These are phyloP conservation scores for Sphenodon punctatus DNA, from an alignment of 2,797 vertebrate genomes.

Conservation along the genomic window DNA sequence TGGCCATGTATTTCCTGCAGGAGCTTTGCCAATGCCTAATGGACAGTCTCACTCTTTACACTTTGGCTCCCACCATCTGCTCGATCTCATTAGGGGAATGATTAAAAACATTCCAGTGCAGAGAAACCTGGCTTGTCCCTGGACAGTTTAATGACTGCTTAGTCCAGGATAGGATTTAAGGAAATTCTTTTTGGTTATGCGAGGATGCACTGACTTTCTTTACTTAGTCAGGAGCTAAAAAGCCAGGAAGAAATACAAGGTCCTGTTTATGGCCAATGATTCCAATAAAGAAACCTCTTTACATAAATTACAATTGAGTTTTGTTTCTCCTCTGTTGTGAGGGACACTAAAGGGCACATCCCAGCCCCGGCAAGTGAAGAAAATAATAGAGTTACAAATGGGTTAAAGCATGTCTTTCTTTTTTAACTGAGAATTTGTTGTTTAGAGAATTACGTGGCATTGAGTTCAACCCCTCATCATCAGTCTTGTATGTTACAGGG, in stretches of 20 bases:
- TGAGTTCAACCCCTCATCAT: background rate
- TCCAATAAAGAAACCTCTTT: background rate
- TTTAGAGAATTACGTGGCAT: background rate
- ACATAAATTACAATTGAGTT: background rate
- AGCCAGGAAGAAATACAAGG: background rate
- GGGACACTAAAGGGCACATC: background rate
- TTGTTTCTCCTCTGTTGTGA: background rate
- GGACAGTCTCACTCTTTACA: background rate
- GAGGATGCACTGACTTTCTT: background rate
- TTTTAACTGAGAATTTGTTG: background rate
- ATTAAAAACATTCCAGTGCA: background rate
- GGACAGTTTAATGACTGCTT: background rate
- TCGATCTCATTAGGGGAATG: background rate
- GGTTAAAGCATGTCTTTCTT: rapidly evolving
- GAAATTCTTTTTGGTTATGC: background rate
- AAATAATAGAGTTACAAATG: rapidly evolving
- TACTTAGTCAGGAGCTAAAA: background rate
- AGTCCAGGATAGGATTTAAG: background rate
- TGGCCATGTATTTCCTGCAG: background rate
- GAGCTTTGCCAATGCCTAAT: background rate
- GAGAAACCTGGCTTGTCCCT: no score
- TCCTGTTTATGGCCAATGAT: background rate
- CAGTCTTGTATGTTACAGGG: background rate
- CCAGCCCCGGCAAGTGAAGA: rapidly evolving
- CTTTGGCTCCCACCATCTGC: background rate